phyloP scores from a whole-genome alignment of 2,113 vertebrate species.

The Psilopsiagon aurifrons region DNA sequence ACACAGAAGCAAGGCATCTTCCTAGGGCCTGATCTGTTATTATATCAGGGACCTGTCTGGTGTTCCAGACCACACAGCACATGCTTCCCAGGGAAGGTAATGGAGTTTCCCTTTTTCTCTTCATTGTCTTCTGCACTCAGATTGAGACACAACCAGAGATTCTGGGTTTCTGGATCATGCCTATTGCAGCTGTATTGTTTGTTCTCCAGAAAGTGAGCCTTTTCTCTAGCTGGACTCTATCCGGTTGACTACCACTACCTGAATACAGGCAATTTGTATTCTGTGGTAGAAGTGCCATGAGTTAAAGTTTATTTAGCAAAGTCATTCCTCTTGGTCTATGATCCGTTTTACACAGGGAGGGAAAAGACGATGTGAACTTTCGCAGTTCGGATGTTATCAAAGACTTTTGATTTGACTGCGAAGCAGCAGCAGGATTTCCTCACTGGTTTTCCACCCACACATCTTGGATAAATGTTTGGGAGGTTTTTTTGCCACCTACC shows the following conservation, averaged over 20 bases:
- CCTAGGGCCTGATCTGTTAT: not conserved
- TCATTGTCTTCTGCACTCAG: not conserved
- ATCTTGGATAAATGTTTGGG: not conserved
- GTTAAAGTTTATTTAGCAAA: not conserved
- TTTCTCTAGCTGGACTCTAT: not conserved
- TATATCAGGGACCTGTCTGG: fast-evolving
- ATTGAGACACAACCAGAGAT: not conserved
- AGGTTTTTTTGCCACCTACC: not conserved
- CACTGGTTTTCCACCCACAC: not conserved
- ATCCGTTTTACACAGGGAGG: not conserved
- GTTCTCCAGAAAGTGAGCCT: not conserved
- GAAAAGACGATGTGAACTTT: not conserved
- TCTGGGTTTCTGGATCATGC: fast-evolving
- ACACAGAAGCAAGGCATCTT: not conserved
- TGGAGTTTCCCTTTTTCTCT: not conserved
- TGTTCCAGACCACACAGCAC: not conserved
- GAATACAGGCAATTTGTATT: not conserved
- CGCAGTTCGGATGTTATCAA: not conserved
- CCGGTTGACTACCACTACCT: not conserved
- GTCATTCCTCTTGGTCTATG: not conserved
- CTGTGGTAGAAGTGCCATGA: not conserved
- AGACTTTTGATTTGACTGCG: not conserved
- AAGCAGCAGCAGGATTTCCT: not conserved
- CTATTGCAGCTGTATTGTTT: not conserved
- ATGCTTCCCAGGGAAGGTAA: not conserved